phyloP scores from a whole-genome alignment of 2,797 vertebrate genomes.

The Poeciliopsis gracilis region DNA sequence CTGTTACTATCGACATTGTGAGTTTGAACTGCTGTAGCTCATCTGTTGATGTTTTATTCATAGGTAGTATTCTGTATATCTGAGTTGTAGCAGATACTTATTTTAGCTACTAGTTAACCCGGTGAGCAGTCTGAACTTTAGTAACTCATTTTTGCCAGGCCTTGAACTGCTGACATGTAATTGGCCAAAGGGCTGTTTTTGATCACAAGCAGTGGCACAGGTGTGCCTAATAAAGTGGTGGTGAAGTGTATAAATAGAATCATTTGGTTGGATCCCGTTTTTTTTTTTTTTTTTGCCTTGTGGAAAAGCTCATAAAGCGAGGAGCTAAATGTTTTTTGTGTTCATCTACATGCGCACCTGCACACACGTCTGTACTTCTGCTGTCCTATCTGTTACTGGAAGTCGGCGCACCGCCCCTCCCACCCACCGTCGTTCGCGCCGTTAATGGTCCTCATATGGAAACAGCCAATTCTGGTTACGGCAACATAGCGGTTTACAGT shows the following conservation, averaged over 20 bases:
- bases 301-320: conserved; percentile 23
- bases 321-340: not conserved
- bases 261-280: conserved; percentile 35
- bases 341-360: conserved; percentile 26
- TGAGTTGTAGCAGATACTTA: not conserved
- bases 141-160: not conserved
- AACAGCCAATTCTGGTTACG: conserved; percentile 63
- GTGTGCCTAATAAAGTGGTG: not conserved
- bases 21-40: not conserved
- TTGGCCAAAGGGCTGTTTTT: not conserved
- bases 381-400: conserved; percentile 64
- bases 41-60: not conserved
- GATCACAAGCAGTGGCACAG: not conserved
- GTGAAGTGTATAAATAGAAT: not conserved
- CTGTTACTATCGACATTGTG: not conserved
- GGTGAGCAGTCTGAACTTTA: not conserved
- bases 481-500: conserved; percentile 75
- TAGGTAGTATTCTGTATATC: not conserved
- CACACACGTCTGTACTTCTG: conserved; percentile 29
- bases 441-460: conserved; percentile 76
- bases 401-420: conserved; percentile 33
- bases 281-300: conserved; percentile 32
- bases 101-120: not conserved
- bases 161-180: not conserved
- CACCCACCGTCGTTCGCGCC: conserved; percentile 23